Conservation (phyloP, 2,113 vertebrate genomes). For the Boulengeromyrus knoepffleri region DNA sequence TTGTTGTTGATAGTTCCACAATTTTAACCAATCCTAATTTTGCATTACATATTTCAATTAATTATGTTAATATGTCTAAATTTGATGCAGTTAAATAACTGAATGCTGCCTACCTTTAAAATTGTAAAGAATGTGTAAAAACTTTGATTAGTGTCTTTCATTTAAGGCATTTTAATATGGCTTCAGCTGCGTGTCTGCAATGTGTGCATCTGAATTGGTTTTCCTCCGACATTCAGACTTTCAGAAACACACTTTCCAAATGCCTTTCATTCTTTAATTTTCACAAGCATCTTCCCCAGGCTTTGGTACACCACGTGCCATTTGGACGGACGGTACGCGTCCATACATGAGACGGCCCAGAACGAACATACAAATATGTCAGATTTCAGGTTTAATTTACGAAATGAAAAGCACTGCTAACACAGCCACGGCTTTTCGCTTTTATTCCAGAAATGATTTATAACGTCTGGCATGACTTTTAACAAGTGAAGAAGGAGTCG, state of each 20-base stretch:
- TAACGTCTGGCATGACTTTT: not conserved
- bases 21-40: not conserved
- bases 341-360: not conserved
- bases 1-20: not conserved
- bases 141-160: not conserved
- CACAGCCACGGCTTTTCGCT: not conserved
- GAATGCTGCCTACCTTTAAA: not conserved
- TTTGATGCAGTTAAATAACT: not conserved
- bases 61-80: not conserved
- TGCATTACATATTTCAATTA: not conserved
- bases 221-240: not conserved
- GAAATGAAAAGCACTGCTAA: not conserved
- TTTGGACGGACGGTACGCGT: not conserved
- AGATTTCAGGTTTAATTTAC: not conserved
- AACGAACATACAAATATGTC: not conserved
- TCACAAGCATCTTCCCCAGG: not conserved
- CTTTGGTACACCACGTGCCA: not conserved
- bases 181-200: not conserved
- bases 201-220: not conserved
- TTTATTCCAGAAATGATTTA: not conserved
- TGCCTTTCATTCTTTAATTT: not conserved
- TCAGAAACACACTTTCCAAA: not conserved
- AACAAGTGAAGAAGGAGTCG: not conserved
- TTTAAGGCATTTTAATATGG: not conserved
- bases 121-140: not conserved